Conservation (phyloP, 2,113 vertebrate genomes). For the Urocolius indicus region DNA sequence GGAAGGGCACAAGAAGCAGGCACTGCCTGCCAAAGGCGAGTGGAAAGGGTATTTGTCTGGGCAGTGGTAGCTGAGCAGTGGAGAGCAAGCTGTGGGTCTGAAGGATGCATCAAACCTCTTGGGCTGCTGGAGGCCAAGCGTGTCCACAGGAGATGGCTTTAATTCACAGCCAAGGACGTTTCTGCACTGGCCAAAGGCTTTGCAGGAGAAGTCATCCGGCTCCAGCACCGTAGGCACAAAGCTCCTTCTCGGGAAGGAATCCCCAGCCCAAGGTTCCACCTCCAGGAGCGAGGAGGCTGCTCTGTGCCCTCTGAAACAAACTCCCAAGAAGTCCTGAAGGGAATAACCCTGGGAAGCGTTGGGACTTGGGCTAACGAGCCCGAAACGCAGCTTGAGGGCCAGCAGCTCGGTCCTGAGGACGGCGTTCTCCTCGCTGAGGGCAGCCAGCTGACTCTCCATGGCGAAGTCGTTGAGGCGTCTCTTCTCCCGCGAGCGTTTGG, state of each 20-base stretch:
- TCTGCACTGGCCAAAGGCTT: not conserved
- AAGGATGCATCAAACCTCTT: constrained; percentile 48
- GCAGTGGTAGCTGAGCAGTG: constrained; percentile 64
- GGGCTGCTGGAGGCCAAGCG: not conserved
- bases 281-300: not conserved
- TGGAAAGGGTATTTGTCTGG: constrained; percentile 41
- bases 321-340: constrained; percentile 48
- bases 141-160: not conserved
- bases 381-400: constrained; percentile 80
- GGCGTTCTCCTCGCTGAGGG: constrained; percentile 86
- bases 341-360: not conserved
- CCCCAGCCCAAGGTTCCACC: constrained; percentile 20
- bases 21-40: constrained; percentile 39
- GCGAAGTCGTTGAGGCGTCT: constrained; percentile 82
- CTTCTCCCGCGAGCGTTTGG: constrained; percentile 92
- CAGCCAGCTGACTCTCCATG: constrained; percentile 80
- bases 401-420: constrained; percentile 83
- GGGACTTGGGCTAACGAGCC: constrained; percentile 60
- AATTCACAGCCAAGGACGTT: not conserved
- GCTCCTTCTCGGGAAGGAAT: not conserved
- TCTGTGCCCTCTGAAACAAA: constrained; percentile 18
- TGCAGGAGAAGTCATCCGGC: not conserved
- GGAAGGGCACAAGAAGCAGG: constrained; percentile 51
- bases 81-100: constrained; percentile 55
- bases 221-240: not conserved